These are phyloP conservation scores for Panthera leo DNA, from an alignment of 2,113 vertebrate species.

Conservation along the genomic window DNA sequence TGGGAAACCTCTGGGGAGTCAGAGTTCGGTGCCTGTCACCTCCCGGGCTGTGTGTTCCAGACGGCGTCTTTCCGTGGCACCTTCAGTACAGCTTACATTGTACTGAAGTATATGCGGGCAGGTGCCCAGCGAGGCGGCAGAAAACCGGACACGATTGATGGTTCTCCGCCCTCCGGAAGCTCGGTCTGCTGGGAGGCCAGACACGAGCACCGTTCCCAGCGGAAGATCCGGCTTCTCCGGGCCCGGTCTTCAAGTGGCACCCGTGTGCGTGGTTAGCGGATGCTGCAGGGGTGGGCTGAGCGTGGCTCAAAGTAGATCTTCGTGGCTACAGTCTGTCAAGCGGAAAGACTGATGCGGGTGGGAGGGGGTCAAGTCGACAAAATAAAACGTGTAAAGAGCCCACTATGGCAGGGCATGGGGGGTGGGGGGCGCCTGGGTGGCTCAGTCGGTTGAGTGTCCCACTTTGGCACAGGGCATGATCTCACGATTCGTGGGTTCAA, in stretches of 20 bases:
- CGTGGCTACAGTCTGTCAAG: background rate
- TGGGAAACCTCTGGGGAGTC: background rate
- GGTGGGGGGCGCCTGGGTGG: no score
- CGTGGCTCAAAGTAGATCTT: background rate
- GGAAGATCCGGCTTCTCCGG: background rate
- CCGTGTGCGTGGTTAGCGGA: fast-evolving
- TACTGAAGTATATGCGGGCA: no score
- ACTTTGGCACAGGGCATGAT: no score
- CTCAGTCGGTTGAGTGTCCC: no score
- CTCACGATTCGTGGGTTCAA: no score
- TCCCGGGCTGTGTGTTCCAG: background rate
- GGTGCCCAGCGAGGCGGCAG: background rate
- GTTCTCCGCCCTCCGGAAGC: background rate
- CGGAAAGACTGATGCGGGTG: background rate
- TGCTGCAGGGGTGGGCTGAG: background rate
- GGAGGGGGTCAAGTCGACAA: background rate
- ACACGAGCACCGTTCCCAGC: no score
- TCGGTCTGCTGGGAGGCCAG: background rate
- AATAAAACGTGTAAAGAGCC: background rate
- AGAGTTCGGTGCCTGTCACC: no score
- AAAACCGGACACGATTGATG: background rate
- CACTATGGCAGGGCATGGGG: no score
- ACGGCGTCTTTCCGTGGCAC: background rate
- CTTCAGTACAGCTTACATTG: no score
- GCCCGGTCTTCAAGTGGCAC: background rate